Percentiles rank a stretch among this genome's conserved stretches.
These are phyloP conservation scores for Julus scanicus DNA, from an alignment of 2,888 invertebrate genomes.

Conservation along the genomic window DNA sequence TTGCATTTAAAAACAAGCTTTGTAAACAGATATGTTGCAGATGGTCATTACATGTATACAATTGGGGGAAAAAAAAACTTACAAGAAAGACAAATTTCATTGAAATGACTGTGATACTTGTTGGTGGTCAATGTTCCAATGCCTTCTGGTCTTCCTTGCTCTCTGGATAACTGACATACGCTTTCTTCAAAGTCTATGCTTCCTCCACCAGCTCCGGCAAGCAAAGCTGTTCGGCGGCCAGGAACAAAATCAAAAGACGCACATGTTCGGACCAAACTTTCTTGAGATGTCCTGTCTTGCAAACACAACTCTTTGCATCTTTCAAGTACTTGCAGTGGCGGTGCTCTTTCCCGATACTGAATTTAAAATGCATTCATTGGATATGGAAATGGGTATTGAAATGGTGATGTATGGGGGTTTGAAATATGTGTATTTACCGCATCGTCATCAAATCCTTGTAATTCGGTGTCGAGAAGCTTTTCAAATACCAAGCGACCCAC, in stretches of 20 bases:
- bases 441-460: constrained; percentile 90
- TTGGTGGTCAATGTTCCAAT: constrained; percentile 89
- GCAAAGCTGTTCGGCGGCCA: constrained; percentile 75
- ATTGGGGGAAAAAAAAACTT: constrained; percentile 67
- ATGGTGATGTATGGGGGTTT: not conserved
- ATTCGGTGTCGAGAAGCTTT: constrained; percentile 86
- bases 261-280: constrained; percentile 85
- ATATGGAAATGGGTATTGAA: not conserved
- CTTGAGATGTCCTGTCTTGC: constrained; percentile 79
- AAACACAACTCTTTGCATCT: constrained; percentile 88
- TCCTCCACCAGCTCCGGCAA: constrained; percentile 55
- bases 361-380: not conserved
- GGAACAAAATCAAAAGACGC: constrained; percentile 92
- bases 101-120: constrained; percentile 89
- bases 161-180: constrained; percentile 84
- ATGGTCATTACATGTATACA: not conserved
- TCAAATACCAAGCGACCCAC: constrained; percentile 89
- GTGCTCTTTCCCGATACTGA: constrained; percentile 81
- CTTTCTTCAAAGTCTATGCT: constrained; percentile 77
- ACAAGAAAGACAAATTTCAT: constrained; percentile 90
- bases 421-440: constrained; percentile 73
- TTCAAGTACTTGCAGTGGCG: constrained; percentile 87
- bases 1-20: not conserved
- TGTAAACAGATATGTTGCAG: not conserved
- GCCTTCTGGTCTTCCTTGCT: constrained; percentile 88